Conservation (phyloP, 2,113 vertebrate genomes). For the Odontophorus gujanensis region DNA sequence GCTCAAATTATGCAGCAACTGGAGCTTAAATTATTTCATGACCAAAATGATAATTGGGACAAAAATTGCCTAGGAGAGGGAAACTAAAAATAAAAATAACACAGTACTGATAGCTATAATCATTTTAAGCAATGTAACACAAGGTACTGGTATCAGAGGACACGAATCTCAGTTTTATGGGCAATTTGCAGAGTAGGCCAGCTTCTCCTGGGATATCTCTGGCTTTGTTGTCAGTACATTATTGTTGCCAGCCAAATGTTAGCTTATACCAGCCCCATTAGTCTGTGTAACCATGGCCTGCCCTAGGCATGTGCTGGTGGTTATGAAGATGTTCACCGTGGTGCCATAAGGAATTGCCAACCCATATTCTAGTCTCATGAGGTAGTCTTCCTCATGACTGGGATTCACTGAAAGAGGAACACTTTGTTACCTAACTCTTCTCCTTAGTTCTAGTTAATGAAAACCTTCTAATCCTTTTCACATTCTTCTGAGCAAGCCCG, state of each 20-base stretch:
- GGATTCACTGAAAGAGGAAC: neutral
- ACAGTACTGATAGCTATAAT: slow-evolving; percentile 24
- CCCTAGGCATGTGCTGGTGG: rapidly evolving
- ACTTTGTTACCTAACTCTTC: neutral
- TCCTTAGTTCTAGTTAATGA: neutral
- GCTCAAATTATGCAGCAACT: slow-evolving; percentile 49
- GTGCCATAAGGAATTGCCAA: neutral
- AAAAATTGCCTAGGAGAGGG: slow-evolving; percentile 40
- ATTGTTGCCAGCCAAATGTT: neutral
- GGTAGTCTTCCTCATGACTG: neutral
- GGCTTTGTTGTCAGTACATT: neutral
- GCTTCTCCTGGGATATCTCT: neutral
- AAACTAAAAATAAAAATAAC: slow-evolving; percentile 60
- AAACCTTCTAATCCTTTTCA: neutral
- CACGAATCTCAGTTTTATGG: slow-evolving; percentile 4
- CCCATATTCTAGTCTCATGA: neutral
- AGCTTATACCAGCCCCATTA: neutral
- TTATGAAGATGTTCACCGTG: neutral
- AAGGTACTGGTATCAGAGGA: neutral
- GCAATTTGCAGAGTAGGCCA: slow-evolving; percentile 18
- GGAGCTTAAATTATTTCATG: slow-evolving; percentile 56
- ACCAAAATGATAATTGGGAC: slow-evolving; percentile 55
- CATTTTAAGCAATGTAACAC: slow-evolving; percentile 32
- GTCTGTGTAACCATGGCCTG: neutral
- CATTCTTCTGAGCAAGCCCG: neutral